Percentiles rank a stretch among this genome's conserved stretches.
Evolutionary conservation across 2,113 vertebrate species (phyloP).

Genomic region (Zeus faber): DNA sequence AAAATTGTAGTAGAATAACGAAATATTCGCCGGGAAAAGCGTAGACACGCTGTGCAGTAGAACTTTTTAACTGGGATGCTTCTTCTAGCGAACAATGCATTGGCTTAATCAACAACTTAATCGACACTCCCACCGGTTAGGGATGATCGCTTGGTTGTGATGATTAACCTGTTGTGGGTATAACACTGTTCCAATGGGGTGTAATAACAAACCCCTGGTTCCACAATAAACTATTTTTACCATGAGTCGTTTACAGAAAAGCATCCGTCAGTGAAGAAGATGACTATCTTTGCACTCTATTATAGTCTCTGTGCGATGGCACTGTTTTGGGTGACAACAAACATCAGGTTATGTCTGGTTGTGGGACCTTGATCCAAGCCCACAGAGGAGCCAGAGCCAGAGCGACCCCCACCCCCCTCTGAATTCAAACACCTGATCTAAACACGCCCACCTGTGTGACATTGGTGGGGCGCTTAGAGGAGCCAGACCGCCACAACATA

Average conservation of each 20-base stretch:
- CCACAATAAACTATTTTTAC: no score
- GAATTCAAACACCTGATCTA: not conserved
- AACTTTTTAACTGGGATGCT: not conserved
- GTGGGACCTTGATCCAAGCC: slow-evolving; percentile 36
- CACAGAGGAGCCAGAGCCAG: not conserved
- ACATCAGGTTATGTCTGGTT: slow-evolving; percentile 34
- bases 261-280: no score
- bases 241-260: no score
- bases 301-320: not conserved
- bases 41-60: not conserved
- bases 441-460: no score
- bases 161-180: no score
- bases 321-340: slow-evolving; percentile 58
- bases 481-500: not conserved
- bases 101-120: slow-evolving; percentile 50
- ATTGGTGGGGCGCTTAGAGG: no score
- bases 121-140: slow-evolving; percentile 32
- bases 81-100: not conserved
- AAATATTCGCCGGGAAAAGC: not conserved
- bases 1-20: not conserved
- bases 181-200: no score
- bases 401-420: not conserved
- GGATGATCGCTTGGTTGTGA: slow-evolving; percentile 26
- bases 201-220: no score
- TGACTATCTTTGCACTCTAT: no score